Percentiles rank a stretch among this genome's conserved stretches.
Evolutionary conservation across 2,113 vertebrate species (phyloP).

Genomic region (Embiotoca jacksoni): DNA sequence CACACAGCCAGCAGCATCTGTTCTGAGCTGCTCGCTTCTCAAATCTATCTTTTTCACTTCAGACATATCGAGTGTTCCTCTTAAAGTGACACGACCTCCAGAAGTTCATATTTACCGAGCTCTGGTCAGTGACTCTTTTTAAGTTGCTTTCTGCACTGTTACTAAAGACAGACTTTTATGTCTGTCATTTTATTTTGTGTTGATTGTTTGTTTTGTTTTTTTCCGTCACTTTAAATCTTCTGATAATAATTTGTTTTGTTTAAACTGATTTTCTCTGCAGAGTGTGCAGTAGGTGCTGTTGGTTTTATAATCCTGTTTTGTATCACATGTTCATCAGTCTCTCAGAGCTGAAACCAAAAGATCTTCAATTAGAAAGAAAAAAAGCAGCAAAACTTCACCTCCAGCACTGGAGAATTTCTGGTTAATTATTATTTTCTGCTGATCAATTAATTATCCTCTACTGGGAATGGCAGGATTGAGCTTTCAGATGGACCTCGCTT

Average conservation of each 20-base stretch:
- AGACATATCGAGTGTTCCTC: background rate
- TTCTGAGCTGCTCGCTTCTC: slow-evolving; percentile 40
- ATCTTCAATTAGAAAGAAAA: background rate
- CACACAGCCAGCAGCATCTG: slow-evolving; percentile 60
- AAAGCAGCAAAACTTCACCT: background rate
- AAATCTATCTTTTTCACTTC: slow-evolving; percentile 21
- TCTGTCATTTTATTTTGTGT: background rate
- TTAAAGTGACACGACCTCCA: slow-evolving; percentile 16
- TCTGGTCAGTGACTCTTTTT: no score
- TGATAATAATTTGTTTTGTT: no score
- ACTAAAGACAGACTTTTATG: background rate
- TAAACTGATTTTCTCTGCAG: no score
- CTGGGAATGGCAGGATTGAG: no score
- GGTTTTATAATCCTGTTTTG: background rate
- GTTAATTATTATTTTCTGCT: background rate
- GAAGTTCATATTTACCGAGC: slow-evolving; percentile 22
- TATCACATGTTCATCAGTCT: background rate
- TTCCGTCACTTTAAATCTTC: no score
- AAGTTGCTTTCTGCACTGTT: no score
- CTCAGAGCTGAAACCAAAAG: background rate
- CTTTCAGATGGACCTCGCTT: no score
- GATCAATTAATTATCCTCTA: no score
- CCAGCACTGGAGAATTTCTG: background rate
- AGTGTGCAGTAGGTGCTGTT: background rate
- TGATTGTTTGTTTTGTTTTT: background rate